A percentile compares a stretch with the other conserved stretches of the same genome.
Conservation (phyloP, 2,888 invertebrate genomes). For the Nephrocerus scutellatus region DNA sequence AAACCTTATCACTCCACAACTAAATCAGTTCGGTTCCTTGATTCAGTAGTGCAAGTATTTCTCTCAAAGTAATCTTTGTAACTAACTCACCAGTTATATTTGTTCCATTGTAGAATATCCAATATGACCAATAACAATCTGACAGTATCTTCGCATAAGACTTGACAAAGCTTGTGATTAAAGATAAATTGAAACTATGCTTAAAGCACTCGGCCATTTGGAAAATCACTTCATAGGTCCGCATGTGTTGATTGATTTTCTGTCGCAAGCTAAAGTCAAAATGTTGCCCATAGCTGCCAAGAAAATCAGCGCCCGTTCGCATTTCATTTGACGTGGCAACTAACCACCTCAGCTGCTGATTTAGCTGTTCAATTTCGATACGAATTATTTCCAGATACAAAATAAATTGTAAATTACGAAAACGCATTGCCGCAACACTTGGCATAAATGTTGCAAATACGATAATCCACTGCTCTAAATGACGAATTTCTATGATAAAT, state of each 20-base stretch:
- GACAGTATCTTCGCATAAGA: conserved; percentile 22
- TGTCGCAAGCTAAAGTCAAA: too few relatives aligned
- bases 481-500: conserved; percentile 10
- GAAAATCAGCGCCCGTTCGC: too few relatives aligned
- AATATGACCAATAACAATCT: conserved; percentile 25
- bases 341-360: conserved; percentile 18
- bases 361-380: conserved; percentile 18
- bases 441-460: conserved; percentile 19
- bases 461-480: conserved; percentile 7
- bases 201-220: conserved; percentile 18
- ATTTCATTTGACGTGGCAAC: too few relatives aligned
- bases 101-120: conserved; percentile 20
- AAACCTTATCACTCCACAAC: too few relatives aligned
- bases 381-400: conserved; percentile 21
- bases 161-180: conserved; percentile 17
- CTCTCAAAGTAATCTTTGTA: too few relatives aligned
- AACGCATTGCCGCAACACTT: conserved; percentile 16
- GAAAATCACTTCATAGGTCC: conserved; percentile 18
- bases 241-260: too few relatives aligned
- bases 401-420: conserved; percentile 20
- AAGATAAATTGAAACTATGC: conserved; percentile 12
- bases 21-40: too few relatives aligned
- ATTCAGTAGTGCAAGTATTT: too few relatives aligned
- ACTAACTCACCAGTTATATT: conserved; percentile 19
- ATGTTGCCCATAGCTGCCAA: too few relatives aligned